Percentiles rank a stretch among this genome's conserved stretches.
Conservation (phyloP, 2,113 vertebrate species). For the Lagenorhynchus albirostris region DNA sequence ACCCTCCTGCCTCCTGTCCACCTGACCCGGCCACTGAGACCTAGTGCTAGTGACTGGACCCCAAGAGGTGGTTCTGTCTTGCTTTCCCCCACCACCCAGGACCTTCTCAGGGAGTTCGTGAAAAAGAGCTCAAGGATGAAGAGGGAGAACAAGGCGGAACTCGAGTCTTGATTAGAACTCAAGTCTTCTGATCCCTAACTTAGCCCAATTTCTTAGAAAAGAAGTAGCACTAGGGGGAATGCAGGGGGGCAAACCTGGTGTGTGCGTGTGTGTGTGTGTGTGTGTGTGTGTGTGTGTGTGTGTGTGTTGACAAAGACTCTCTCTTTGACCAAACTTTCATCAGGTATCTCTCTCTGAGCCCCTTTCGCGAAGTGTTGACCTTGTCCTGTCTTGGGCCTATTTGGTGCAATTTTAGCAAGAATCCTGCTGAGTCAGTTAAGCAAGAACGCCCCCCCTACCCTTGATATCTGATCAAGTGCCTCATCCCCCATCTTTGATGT, state of each 20-base stretch:
- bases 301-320: not conserved
- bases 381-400: not conserved
- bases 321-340: not conserved
- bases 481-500: not conserved
- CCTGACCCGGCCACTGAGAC: not conserved
- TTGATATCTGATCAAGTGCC: not conserved
- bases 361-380: not conserved
- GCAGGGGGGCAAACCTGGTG: not conserved
- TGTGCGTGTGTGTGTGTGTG: too few relatives aligned
- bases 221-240: not conserved
- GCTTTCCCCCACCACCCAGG: not conserved
- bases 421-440: not conserved
- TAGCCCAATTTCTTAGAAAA: not conserved
- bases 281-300: not conserved
- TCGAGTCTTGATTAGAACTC: not conserved
- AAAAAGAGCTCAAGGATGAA: not conserved
- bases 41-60: rapidly evolving
- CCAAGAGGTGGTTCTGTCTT: not conserved
- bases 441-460: not conserved
- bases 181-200: not conserved
- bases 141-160: not conserved
- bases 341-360: not conserved
- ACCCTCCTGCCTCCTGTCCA: not conserved
- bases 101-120: not conserved
- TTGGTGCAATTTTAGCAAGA: not conserved